Base-by-base conservation (phyloP, 1,140 invertebrate genomes). In the Drosophila gunungcola region DNA sequence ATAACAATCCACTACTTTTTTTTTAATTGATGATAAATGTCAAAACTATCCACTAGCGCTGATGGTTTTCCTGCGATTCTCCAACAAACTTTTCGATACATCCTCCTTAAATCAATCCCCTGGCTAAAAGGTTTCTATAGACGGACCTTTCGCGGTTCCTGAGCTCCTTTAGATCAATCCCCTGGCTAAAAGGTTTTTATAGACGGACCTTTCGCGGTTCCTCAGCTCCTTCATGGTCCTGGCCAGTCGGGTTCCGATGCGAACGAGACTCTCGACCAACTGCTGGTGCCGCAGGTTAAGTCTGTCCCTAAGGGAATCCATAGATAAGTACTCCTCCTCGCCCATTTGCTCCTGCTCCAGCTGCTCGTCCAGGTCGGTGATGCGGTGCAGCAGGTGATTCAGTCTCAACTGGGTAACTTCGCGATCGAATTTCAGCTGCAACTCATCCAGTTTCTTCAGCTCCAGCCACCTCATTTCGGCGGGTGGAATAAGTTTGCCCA, bases 191-290 rank as follows among this genome's bases (percentile, higher is more conserved):
- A 49, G 27, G 9, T 49, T 3, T 27, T 13, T 6, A n/a, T 32
- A 49, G 7, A 49, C 9, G 12, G 27, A 12, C 6, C 2, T 32
- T 13, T 32, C 46, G 1, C 27, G 12, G 3, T 3, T 13, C n/a
- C 13, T n/a, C 4, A 48, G 45, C 1, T 48, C 45, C 1, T 3
- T 7, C 7, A n/a, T 48, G 2, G 25, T n/a, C 12, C 45, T 29
- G 45, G 25, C 25, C 45, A 48, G 45, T 29, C 9, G 46, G 3
- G 27, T 49, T 49, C 46, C 46, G 3, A 34, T 9, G 27, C 46
- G 46, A 13, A 49, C 46, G n/a, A 49, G 46, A 9, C 46, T n/a
- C 46, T 49, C 46, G 6, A 12, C 46, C 27, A 49, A 4, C 3
- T 10, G n/a, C n/a, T 49, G 46, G 13, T 49, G 46, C n/a, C 27